Percentiles rank a stretch among this genome's conserved stretches.
phyloP scores from a whole-genome alignment of 2,888 invertebrate species.

The Chrysolina oricalcia region DNA sequence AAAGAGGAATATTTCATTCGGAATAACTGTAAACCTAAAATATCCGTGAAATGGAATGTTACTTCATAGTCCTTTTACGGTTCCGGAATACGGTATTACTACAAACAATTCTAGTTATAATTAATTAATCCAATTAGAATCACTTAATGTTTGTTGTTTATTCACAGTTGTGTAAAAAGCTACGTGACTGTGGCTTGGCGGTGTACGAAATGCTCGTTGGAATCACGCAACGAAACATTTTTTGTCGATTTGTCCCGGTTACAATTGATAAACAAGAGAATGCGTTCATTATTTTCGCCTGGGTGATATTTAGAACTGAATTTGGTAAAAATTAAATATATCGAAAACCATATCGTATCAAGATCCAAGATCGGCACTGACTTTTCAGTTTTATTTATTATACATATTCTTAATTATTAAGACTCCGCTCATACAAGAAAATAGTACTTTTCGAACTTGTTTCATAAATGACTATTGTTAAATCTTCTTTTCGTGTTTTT shows the following conservation, averaged over 20 bases:
- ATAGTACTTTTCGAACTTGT: no score
- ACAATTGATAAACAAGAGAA: neutral
- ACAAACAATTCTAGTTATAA: constrained; percentile 25
- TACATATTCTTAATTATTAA: no score
- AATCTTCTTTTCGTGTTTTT: no score
- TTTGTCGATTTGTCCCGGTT: neutral
- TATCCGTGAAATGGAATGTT: constrained; percentile 28
- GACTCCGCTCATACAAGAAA: no score
- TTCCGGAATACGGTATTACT: constrained; percentile 39
- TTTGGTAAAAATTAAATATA: no score
- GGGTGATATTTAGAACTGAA: no score
- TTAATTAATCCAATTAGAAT: constrained; percentile 38
- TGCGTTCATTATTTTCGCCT: neutral
- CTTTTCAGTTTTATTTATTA: no score
- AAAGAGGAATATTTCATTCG: neutral
- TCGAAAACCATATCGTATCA: no score
- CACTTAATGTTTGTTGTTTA: constrained; percentile 28
- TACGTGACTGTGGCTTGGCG: neutral
- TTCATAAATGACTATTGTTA: no score
- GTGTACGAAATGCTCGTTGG: neutral
- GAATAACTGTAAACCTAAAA: constrained; percentile 26
- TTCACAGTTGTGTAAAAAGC: constrained; percentile 38
- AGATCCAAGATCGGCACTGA: no score
- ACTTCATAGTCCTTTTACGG: constrained; percentile 35
- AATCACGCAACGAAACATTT: neutral